phyloP scores from a whole-genome alignment of 2,797 vertebrate genomes.

The Falco naumanni region DNA sequence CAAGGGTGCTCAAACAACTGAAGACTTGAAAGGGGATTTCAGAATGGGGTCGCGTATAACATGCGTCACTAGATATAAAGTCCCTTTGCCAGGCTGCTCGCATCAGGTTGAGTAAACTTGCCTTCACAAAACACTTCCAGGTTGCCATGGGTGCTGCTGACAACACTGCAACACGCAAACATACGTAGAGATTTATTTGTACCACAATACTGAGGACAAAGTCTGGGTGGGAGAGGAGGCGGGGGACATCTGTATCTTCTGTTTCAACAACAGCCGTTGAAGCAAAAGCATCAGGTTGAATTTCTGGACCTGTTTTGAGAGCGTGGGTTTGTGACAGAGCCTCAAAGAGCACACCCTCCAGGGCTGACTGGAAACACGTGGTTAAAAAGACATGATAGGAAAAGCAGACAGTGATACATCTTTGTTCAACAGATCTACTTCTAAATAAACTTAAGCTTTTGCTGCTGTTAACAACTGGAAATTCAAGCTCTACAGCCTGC shows the following conservation, averaged over 20 bases:
- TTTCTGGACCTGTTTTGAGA: not conserved
- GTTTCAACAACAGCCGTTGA: not conserved
- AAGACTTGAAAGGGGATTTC: constrained; percentile 46
- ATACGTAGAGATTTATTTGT: fast-evolving
- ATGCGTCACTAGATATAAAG: not conserved
- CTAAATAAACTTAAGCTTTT: not conserved
- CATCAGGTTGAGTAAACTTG: not conserved
- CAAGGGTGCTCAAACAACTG: not conserved
- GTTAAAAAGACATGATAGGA: not conserved
- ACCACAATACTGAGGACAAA: fast-evolving
- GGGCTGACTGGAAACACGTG: not conserved
- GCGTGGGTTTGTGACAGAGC: not conserved
- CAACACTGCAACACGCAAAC: not conserved
- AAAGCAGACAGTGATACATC: not conserved
- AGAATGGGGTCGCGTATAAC: not conserved
- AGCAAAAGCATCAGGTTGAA: not conserved
- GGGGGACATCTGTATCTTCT: not conserved
- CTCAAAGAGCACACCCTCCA: not conserved
- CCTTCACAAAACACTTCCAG: not conserved
- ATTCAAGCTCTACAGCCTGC: not conserved
- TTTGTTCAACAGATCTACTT: not conserved
- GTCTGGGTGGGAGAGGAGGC: not conserved
- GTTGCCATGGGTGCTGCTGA: not conserved
- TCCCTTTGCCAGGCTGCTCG: not conserved
- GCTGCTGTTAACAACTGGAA: not conserved